Percentiles rank a stretch among this genome's conserved stretches.
phyloP scores from a whole-genome alignment of 2,888 invertebrate genomes.

The Ophion costatus region DNA sequence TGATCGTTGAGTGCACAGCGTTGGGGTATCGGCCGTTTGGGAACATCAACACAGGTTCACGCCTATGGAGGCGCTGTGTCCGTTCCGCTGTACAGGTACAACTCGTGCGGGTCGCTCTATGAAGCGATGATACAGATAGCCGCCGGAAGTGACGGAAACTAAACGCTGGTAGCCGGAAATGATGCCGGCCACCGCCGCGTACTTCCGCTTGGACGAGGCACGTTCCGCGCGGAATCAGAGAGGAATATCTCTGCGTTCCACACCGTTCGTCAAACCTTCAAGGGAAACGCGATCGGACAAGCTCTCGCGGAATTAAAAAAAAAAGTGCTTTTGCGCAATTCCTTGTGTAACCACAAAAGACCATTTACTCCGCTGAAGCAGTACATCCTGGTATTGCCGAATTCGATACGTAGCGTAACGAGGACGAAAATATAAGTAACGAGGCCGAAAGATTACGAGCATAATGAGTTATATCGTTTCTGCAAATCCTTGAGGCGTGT shows the following conservation, averaged over 20 bases:
- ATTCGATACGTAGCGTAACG: background rate
- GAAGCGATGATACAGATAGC: constrained; percentile 78
- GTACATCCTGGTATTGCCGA: constrained; percentile 15
- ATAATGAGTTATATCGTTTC: constrained; percentile 30
- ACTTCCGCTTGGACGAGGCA: constrained; percentile 72
- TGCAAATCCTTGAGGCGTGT: constrained; percentile 39
- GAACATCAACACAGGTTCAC: constrained; percentile 9
- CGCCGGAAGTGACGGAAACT: constrained; percentile 79
- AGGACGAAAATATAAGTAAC: constrained; percentile 25
- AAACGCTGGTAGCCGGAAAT: constrained; percentile 80
- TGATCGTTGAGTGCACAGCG: constrained; percentile 47
- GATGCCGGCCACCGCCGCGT: constrained; percentile 77
- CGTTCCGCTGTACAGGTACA: constrained; percentile 17
- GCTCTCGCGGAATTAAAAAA: constrained; percentile 6
- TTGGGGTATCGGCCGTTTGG: constrained; percentile 43
- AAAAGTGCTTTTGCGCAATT: background rate
- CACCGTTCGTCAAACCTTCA: constrained; percentile 3
- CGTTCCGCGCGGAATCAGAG: constrained; percentile 35
- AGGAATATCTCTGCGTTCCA: constrained; percentile 13
- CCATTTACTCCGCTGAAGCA: constrained; percentile 10
- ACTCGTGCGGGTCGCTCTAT: constrained; percentile 66
- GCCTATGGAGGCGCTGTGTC: constrained; percentile 18
- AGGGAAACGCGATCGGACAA: constrained; percentile 67
- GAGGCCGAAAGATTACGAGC: constrained; percentile 15
- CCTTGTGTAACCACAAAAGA: background rate